Evolutionary conservation across 1,140 invertebrate species (phyloP).

Genomic region (Chironomus tepperi): DNA sequence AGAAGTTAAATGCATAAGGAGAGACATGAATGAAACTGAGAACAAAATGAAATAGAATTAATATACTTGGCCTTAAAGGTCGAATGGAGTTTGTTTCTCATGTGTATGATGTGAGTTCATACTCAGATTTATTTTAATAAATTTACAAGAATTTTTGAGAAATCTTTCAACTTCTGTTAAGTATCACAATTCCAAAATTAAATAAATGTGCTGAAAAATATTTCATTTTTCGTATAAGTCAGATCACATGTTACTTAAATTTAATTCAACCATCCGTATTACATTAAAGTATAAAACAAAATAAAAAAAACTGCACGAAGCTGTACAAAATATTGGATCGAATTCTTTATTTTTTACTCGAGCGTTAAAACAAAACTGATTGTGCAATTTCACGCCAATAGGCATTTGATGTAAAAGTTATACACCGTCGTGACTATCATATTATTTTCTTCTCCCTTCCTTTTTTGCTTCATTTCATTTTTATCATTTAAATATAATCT

Average conservation of each 20-base stretch:
- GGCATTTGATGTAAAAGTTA: background rate
- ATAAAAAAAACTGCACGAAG: too few species aligned
- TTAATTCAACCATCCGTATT: too few species aligned
- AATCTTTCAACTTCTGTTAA: too few species aligned
- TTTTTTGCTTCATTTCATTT: background rate
- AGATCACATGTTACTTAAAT: too few species aligned
- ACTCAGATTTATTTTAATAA: too few species aligned
- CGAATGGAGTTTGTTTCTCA: background rate
- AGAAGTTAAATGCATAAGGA: background rate
- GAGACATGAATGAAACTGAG: background rate
- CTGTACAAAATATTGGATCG: background rate
- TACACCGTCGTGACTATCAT: background rate
- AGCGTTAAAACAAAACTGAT: conserved; percentile 1
- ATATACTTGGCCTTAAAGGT: background rate
- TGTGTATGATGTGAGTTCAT: too few species aligned
- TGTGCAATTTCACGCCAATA: conserved; percentile 1
- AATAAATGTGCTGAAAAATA: too few species aligned
- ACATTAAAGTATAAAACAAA: too few species aligned
- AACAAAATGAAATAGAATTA: background rate
- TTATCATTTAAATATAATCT: background rate
- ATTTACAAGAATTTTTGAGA: too few species aligned
- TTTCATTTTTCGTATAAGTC: too few species aligned
- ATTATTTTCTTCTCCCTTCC: background rate
- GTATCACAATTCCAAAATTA: too few species aligned
- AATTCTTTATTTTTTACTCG: background rate